Evolutionary conservation across 2,113 vertebrate genomes (phyloP), one percentile per base, ranked within the genome.

Genomic region (Struthio camelus): DNA sequence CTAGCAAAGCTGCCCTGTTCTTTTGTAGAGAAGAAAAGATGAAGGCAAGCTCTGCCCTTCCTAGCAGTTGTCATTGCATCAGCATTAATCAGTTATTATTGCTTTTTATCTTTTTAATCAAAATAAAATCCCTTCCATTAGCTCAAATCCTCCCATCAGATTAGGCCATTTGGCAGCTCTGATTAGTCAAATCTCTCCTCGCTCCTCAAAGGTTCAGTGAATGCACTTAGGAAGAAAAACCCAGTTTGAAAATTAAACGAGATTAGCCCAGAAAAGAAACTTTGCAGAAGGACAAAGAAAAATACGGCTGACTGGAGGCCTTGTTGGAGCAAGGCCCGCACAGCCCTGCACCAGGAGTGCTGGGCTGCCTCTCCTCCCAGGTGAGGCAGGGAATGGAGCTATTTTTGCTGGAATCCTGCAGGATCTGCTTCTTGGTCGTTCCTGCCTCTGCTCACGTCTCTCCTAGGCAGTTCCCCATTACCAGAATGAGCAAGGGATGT

Each of bases 81-180:
- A 0, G 46, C 81, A 89, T 94, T 82, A 22, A 62, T 73, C 24
- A 87, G 67, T 56, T 89, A 59, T 80, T 94, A 85, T 66, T 82
- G 66, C 50, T 81, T 94, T 91, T 93, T 92, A 80, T 82, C 80
- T 95, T 87, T 89, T 56, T 20, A 85, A 91, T 94, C 75, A 67
- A 85, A 93, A 85, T 75, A 71, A 91, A 95, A 94, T 78, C 89
- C 75, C 40, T 83, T 96, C 79, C 81, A 93, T 80, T 93, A 91
- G 71, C 54, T 94, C 44, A 89, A 91, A 93, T 80, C 67, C 59
- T 87, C 85, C 79, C 38, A 56, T 70, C 88, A 93, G 64, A 78
- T 87, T 32, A 89, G 81, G 70, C 62, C 67, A 18, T 56, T 87
- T 94, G 89, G 81, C 50, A 78, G 64, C 59, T 77, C 71, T 32